phyloP scores from a whole-genome alignment of 2,888 invertebrate species.

The Polia nebulosa region DNA sequence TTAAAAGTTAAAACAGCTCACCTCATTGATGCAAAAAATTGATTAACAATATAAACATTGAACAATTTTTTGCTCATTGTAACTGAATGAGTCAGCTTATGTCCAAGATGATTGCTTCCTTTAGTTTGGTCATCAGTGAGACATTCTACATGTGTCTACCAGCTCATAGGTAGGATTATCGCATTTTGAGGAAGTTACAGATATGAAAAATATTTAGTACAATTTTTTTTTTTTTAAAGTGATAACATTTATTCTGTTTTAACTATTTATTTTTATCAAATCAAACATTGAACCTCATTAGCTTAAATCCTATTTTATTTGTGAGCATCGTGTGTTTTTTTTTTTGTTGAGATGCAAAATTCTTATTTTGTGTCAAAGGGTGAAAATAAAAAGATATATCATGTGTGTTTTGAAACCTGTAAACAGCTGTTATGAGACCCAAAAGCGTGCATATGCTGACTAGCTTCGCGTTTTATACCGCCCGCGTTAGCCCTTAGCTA shows the following conservation, averaged over 20 bases:
- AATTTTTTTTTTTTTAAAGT: constrained; percentile 28
- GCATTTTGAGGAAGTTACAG: constrained; percentile 36
- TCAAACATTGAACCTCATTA: constrained; percentile 6
- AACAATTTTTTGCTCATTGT: constrained; percentile 69
- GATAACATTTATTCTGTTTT: constrained; percentile 40
- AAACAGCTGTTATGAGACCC: not conserved
- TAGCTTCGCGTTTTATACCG: constrained; percentile 4
- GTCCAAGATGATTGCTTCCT: constrained; percentile 72
- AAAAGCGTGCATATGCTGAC: not conserved
- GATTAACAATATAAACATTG: constrained; percentile 62
- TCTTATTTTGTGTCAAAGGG: not conserved
- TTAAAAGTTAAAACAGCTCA: constrained; percentile 40
- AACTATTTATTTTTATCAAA: constrained; percentile 34
- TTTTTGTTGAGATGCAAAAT: not conserved
- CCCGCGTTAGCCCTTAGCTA: not conserved
- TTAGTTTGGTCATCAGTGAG: constrained; percentile 68
- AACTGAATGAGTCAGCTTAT: constrained; percentile 69
- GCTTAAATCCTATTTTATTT: constrained; percentile 16
- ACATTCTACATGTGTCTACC: constrained; percentile 52
- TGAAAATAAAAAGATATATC: too few relatives aligned
- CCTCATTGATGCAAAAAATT: constrained; percentile 57
- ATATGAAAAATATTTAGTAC: constrained; percentile 31
- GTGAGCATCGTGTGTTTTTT: not conserved
- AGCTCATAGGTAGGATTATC: constrained; percentile 48
- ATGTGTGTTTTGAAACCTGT: not conserved